Conservation (phyloP, 2,113 vertebrate genomes). For the Butorides virescens region DNA sequence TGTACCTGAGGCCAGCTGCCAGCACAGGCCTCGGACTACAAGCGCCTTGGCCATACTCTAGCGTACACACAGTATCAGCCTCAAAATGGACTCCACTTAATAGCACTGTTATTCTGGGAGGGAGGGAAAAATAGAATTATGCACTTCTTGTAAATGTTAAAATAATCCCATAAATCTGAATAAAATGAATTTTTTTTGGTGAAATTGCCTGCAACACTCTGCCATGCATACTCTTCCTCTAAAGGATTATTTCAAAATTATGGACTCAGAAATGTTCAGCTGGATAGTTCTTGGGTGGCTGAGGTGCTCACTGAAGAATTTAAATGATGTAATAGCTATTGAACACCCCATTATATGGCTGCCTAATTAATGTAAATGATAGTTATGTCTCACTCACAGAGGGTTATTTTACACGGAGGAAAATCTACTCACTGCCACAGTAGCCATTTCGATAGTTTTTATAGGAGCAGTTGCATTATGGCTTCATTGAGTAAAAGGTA, state of each 20-base stretch:
- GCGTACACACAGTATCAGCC: not conserved
- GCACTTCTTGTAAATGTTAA: not conserved
- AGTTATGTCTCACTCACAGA: slow-evolving; percentile 57
- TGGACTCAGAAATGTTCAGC: slow-evolving; percentile 53
- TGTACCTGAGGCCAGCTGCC: not conserved
- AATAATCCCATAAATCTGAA: slow-evolving; percentile 16
- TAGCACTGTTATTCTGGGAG: not conserved
- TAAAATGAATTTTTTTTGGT: not conserved
- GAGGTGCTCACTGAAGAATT: slow-evolving; percentile 60
- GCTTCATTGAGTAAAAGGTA: slow-evolving; percentile 66
- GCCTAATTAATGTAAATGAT: slow-evolving; percentile 77
- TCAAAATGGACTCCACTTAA: not conserved
- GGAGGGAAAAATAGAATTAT: not conserved
- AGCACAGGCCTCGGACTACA: not conserved
- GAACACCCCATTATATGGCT: slow-evolving; percentile 68
- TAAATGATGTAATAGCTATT: slow-evolving; percentile 69
- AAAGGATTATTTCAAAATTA: slow-evolving; percentile 66
- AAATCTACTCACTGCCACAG: slow-evolving; percentile 60
- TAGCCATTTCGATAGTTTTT: slow-evolving; percentile 63
- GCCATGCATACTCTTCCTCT: not conserved
- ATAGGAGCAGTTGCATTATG: slow-evolving; percentile 61
- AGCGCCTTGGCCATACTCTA: not conserved
- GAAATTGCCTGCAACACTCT: not conserved
- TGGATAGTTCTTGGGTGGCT: slow-evolving; percentile 51
- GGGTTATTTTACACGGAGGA: slow-evolving; percentile 67